These are phyloP conservation scores for Catharus ustulatus DNA, from an alignment of 2,797 vertebrate species.

Conservation along the genomic window DNA sequence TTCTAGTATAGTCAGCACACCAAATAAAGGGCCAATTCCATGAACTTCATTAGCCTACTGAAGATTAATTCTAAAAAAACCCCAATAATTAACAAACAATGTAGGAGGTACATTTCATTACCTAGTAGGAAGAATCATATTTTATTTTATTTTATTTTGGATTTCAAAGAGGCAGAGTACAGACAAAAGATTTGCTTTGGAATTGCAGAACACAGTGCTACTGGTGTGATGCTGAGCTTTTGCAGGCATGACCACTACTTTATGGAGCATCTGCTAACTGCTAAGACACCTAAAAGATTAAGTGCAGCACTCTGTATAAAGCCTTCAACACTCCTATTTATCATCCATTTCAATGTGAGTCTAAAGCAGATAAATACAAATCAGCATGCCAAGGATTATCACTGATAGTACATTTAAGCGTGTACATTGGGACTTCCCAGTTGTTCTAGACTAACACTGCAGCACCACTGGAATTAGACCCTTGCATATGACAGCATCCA, in stretches of 20 bases:
- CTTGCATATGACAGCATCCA: not conserved
- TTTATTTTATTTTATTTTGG: not conserved
- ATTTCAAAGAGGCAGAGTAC: not conserved
- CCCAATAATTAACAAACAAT: not conserved
- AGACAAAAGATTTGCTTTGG: not conserved
- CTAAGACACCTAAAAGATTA: not conserved
- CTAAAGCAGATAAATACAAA: not conserved
- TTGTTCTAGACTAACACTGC: not conserved
- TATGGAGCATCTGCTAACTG: not conserved
- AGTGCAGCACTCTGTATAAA: not conserved
- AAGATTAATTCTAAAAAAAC: not conserved
- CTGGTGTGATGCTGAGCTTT: rapidly evolving
- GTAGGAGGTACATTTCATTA: not conserved
- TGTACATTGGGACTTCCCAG: not conserved
- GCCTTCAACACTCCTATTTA: not conserved
- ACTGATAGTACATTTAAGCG: not conserved
- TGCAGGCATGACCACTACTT: not conserved
- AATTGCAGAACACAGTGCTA: not conserved
- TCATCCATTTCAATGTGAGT: not conserved
- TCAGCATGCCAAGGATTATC: not conserved
- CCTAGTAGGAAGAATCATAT: not conserved
- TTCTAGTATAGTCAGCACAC: not conserved
- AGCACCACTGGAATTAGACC: not conserved
- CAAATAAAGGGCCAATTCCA: not conserved
- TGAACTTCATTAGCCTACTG: not conserved